Evolutionary conservation across 2,797 vertebrate genomes (phyloP).

Genomic region (Channa striata): DNA sequence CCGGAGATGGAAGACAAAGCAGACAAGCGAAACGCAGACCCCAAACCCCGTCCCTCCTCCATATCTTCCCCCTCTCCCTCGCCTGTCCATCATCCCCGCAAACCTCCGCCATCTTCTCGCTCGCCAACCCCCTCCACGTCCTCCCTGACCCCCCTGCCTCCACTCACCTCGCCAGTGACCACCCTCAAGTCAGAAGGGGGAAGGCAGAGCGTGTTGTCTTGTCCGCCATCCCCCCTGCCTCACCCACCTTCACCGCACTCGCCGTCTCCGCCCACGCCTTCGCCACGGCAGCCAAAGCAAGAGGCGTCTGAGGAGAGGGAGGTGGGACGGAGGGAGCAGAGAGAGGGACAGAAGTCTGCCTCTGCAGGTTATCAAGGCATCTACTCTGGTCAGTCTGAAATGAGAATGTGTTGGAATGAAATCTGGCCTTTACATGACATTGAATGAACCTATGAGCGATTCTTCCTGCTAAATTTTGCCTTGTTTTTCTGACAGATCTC

Average conservation of each 20-base stretch:
- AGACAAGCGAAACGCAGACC: constrained; percentile 86
- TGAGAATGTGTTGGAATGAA: too few species aligned
- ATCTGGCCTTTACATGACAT: not conserved
- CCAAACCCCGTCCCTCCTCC: constrained; percentile 85
- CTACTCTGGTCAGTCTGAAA: constrained; percentile 88
- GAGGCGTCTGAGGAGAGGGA: constrained; percentile 86
- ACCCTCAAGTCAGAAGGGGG: constrained; percentile 91
- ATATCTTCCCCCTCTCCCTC: constrained; percentile 79
- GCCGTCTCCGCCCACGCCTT: constrained; percentile 85
- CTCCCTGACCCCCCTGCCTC: constrained; percentile 87
- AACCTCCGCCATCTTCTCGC: constrained; percentile 81
- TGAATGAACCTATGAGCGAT: not conserved
- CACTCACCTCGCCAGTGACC: constrained; percentile 85
- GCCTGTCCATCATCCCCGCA: constrained; percentile 86
- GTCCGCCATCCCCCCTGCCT: constrained; percentile 81
- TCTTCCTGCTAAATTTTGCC: not conserved
- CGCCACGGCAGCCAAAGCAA: constrained; percentile 90
- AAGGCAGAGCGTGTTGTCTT: constrained; percentile 86
- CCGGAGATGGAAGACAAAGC: constrained; percentile 91
- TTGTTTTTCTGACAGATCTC: constrained; percentile 83
- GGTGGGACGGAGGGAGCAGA: constrained; percentile 85
- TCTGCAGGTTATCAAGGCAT: constrained; percentile 85
- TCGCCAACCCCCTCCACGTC: constrained; percentile 85
- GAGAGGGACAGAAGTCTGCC: constrained; percentile 85
- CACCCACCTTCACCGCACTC: constrained; percentile 78